A percentile compares a stretch with the other conserved stretches of the same genome.
Conservation (phyloP, 2,888 invertebrate species). For the Acanthosepion pharaonis region DNA sequence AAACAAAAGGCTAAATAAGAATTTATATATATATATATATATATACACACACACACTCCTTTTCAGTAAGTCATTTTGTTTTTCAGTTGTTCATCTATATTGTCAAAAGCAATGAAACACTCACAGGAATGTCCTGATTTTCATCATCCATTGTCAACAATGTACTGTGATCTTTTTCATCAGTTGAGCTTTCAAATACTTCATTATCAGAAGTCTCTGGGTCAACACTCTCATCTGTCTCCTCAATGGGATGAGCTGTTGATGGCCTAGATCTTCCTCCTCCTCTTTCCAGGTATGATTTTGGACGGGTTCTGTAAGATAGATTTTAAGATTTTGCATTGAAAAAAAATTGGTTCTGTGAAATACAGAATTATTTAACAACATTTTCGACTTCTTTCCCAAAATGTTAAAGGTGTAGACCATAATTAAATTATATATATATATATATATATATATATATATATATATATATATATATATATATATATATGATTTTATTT, state of each 20-base stretch:
- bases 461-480: too few relatives aligned
- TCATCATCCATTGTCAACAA: not conserved
- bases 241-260: constrained; percentile 68
- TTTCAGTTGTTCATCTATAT: not conserved
- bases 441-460: too few relatives aligned
- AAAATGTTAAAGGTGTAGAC: too few relatives aligned
- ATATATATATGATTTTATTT: too few relatives aligned
- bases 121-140: not conserved
- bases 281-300: constrained; percentile 71
- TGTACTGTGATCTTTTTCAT: not conserved
- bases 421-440: too few relatives aligned
- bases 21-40: too few relatives aligned
- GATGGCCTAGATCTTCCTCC: constrained; percentile 68
- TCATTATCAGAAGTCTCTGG: constrained; percentile 50
- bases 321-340: not conserved
- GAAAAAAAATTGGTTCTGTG: too few relatives aligned
- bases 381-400: too few relatives aligned
- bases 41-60: too few relatives aligned
- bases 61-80: too few relatives aligned
- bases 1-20: too few relatives aligned
- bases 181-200: constrained; percentile 51
- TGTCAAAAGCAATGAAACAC: not conserved
- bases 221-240: constrained; percentile 66
- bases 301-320: constrained; percentile 67
- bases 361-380: too few relatives aligned